Evolutionary conservation across 23 tunicate genomes (phyloP).

Genomic region (Ciona savignyi): DNA sequence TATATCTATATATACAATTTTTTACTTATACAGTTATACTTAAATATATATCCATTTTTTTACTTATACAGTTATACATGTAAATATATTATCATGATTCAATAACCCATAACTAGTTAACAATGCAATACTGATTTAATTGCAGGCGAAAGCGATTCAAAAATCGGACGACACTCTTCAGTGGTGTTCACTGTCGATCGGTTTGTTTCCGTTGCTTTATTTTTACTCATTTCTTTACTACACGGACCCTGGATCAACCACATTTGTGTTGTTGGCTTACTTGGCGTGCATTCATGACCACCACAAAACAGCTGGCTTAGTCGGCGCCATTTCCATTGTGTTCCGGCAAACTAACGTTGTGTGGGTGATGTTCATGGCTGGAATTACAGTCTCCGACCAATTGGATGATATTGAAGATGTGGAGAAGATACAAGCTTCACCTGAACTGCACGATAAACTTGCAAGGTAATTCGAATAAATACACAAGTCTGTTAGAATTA

Average conservation of each 20-base stretch:
- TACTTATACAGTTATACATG: no score
- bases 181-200: conserved; percentile 21
- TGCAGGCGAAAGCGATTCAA: no score
- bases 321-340: conserved; percentile 37
- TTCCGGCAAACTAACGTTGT: conserved; percentile 81
- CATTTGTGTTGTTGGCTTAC: conserved; percentile 54
- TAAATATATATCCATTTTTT: background rate
- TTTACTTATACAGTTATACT: background rate
- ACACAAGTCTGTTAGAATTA: no score
- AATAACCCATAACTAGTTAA: no score
- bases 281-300: conserved; percentile 28
- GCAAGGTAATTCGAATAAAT: conserved; percentile 33
- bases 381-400: conserved; percentile 38
- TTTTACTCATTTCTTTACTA: conserved; percentile 88
- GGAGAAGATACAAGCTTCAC: conserved; percentile 43
- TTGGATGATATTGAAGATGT: conserved; percentile 38
- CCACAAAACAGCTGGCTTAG: conserved; percentile 36
- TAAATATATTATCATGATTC: no score
- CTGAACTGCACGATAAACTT: conserved; percentile 56
- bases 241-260: conserved; percentile 86
- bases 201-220: conserved; percentile 62
- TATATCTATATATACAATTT: background rate
- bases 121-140: no score
- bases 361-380: conserved; percentile 88
- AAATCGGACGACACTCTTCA: background rate